These are phyloP conservation scores for Zaprionus kolodkinae DNA, from an alignment of 1,140 invertebrate species.

Conservation along the genomic window DNA sequence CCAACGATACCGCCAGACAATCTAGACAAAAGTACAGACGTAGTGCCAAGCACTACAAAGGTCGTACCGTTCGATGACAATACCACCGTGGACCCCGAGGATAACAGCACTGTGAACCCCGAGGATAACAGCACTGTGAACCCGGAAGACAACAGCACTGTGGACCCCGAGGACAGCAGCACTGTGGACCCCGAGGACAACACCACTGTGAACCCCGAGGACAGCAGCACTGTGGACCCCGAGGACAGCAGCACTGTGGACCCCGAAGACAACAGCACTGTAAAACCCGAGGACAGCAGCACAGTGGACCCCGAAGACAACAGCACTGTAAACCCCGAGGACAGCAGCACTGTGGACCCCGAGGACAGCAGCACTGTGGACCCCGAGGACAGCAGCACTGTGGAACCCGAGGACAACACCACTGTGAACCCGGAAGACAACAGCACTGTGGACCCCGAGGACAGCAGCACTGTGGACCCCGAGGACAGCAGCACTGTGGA, in stretches of 20 bases:
- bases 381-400: not conserved
- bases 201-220: too few species aligned
- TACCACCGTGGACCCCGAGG: not conserved
- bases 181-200: not conserved
- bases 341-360: not conserved
- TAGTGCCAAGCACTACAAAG: not conserved
- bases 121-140: not conserved
- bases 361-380: not conserved
- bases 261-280: not conserved
- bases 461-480: too few species aligned
- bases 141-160: not conserved
- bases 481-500: not conserved
- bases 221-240: not conserved
- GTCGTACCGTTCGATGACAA: not conserved
- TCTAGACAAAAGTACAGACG: constrained; percentile 33
- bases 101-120: not conserved
- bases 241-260: not conserved
- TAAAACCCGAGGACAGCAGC: too few species aligned
- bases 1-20: constrained; percentile 59
- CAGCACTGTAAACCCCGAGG: not conserved
- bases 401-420: not conserved
- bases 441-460: not conserved
- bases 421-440: not conserved
- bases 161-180: not conserved
- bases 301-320: not conserved